phyloP scores from a whole-genome alignment of 2,797 vertebrate species.

The Pseudotriccus pelzelni region DNA sequence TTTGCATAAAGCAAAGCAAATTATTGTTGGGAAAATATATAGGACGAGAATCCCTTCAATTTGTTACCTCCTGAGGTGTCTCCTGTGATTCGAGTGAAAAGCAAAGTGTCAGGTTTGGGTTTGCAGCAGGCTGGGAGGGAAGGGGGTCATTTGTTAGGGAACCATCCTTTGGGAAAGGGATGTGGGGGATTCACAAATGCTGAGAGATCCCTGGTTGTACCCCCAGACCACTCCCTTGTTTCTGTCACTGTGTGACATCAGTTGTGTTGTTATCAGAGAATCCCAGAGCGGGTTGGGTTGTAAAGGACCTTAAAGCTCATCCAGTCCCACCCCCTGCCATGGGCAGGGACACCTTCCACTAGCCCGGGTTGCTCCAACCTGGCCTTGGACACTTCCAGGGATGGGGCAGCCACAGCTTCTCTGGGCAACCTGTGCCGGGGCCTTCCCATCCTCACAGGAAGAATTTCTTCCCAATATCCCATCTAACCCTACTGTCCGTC shows the following conservation, averaged over 20 bases:
- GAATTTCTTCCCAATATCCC: background rate
- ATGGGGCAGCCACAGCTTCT: background rate
- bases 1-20: slow-evolving; percentile 39
- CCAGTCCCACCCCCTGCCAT: background rate
- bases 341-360: background rate
- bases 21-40: slow-evolving; percentile 48
- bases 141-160: background rate
- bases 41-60: slow-evolving; percentile 15
- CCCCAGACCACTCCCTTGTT: background rate
- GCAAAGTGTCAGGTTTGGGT: background rate
- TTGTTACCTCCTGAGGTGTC: slow-evolving; percentile 16
- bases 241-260: background rate
- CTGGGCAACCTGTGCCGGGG: background rate
- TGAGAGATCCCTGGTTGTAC: background rate
- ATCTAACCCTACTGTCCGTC: background rate
- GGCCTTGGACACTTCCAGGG: background rate
- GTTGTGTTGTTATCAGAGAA: background rate
- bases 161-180: background rate
- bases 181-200: background rate
- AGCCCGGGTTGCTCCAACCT: background rate
- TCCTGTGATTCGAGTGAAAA: background rate
- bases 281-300: background rate
- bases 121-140: background rate
- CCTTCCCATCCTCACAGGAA: rapidly evolving
- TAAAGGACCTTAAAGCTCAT: background rate